These are phyloP conservation scores for Euthynnus affinis DNA, from an alignment of 2,797 vertebrate genomes.

Conservation along the genomic window DNA sequence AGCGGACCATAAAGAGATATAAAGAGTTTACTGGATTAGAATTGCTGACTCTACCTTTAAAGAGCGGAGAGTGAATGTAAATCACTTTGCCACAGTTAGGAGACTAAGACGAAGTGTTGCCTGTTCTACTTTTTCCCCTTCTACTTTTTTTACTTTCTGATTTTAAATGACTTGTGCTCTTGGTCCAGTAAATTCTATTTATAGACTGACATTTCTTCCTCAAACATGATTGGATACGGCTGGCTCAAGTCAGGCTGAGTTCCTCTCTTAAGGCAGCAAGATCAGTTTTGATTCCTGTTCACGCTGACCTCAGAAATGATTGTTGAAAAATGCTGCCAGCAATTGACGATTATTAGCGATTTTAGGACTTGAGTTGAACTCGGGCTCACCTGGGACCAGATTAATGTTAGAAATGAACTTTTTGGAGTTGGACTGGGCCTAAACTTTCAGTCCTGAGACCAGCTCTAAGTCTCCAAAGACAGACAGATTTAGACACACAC, in stretches of 20 bases:
- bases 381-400: constrained; percentile 5
- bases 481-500: constrained; percentile 52
- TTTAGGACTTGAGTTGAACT: constrained; percentile 14
- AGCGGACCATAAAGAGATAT: too few relatives aligned
- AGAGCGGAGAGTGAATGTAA: constrained; percentile 7
- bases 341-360: constrained; percentile 10
- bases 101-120: constrained; percentile 2
- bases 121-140: neutral
- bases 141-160: neutral
- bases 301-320: neutral
- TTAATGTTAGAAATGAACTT: constrained; percentile 21
- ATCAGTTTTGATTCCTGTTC: constrained; percentile 21
- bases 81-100: constrained; percentile 1
- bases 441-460: constrained; percentile 46
- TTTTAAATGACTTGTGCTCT: constrained; percentile 40
- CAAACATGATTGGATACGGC: constrained; percentile 23
- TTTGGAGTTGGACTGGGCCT: constrained; percentile 18
- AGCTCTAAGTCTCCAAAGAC: constrained; percentile 48
- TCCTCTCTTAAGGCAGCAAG: constrained; percentile 17
- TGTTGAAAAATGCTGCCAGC: constrained; percentile 12
- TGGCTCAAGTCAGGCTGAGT: constrained; percentile 19
- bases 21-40: too few relatives aligned
- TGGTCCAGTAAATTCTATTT: constrained; percentile 29
- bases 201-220: constrained; percentile 33
- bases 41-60: neutral